Percentiles rank a stretch among this genome's conserved stretches.
These are phyloP conservation scores for Phyllopteryx taeniolatus DNA, from an alignment of 2,113 vertebrate species.

Conservation along the genomic window DNA sequence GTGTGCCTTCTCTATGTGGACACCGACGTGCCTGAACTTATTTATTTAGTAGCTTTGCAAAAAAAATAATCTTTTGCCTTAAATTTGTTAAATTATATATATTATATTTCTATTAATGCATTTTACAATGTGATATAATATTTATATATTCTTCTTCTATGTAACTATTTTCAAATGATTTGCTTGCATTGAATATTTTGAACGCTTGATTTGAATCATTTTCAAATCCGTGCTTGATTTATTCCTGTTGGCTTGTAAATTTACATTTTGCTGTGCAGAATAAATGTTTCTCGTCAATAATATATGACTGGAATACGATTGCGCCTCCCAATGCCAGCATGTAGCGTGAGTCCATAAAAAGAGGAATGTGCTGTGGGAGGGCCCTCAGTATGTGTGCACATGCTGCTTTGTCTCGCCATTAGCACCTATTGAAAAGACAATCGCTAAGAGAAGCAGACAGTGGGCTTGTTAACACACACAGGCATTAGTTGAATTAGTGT, in stretches of 20 bases:
- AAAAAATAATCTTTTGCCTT: not conserved
- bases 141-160: no score
- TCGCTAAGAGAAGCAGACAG: slow-evolving; percentile 63
- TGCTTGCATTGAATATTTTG: no score
- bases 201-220: not conserved
- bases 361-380: slow-evolving; percentile 48
- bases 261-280: not conserved
- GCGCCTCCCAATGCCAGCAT: slow-evolving; percentile 13
- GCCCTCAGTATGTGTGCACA: slow-evolving; percentile 28
- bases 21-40: slow-evolving; percentile 8
- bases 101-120: not conserved
- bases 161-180: no score
- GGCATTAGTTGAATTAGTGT: slow-evolving; percentile 56
- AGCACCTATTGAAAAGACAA: slow-evolving; percentile 67
- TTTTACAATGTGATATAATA: not conserved
- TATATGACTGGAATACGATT: not conserved
- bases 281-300: not conserved
- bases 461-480: slow-evolving; percentile 69
- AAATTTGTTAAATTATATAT: not conserved
- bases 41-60: not conserved
- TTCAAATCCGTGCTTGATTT: no score
- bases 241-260: no score
- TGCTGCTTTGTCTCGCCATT: slow-evolving; percentile 67
- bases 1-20: slow-evolving; percentile 19
- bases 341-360: slow-evolving; percentile 45